Evolutionary conservation across 2,113 vertebrate genomes (phyloP).

Genomic region (Origma solitaria): DNA sequence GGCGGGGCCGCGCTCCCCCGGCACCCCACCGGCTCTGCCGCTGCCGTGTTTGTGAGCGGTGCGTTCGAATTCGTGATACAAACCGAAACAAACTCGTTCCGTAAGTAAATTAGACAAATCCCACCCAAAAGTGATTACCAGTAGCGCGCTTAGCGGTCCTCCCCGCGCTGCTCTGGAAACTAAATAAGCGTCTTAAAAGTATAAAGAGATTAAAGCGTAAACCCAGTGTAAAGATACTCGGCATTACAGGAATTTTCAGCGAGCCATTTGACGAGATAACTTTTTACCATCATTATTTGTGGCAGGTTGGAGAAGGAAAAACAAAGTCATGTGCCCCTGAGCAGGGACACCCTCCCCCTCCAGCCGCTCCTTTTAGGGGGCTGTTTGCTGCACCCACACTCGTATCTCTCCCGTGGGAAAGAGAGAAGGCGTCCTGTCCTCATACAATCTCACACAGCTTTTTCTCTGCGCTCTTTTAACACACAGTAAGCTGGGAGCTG

Average conservation of each 20-base stretch:
- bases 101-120: background rate
- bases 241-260: background rate
- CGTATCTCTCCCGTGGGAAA: background rate
- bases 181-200: slow-evolving; percentile 24
- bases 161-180: background rate
- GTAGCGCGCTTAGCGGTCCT: background rate
- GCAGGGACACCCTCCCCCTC: background rate
- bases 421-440: background rate
- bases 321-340: background rate
- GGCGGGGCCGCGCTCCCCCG: background rate
- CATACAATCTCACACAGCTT: background rate
- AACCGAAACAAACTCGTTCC: background rate
- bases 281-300: background rate
- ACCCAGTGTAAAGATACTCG: background rate
- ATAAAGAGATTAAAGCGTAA: slow-evolving; percentile 8
- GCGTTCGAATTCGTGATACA: background rate
- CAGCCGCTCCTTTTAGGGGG: background rate
- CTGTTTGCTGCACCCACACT: background rate
- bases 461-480: rapidly evolving
- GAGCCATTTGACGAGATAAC: background rate
- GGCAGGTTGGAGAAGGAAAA: background rate
- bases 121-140: slow-evolving; percentile 1
- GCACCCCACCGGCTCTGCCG: background rate
- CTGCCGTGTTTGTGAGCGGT: rapidly evolving
- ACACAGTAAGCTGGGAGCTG: background rate